phyloP scores from a whole-genome alignment of 2,113 vertebrate genomes.

The Rhizomys pruinosus region DNA sequence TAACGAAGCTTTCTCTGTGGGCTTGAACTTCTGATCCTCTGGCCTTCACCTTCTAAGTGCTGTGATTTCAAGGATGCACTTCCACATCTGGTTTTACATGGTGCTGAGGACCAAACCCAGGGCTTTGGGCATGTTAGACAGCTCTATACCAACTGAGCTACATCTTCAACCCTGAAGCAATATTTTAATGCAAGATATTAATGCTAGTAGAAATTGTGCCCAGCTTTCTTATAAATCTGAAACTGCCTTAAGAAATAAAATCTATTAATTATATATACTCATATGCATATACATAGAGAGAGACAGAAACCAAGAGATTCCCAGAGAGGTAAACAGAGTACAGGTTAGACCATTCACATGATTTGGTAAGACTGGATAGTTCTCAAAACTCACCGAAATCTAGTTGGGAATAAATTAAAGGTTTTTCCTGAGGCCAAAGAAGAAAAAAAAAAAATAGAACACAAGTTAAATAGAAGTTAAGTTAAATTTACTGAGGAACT shows the following conservation, averaged over 20 bases:
- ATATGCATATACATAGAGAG: not conserved
- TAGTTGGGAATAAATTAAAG: constrained; percentile 6
- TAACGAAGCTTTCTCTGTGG: too few relatives aligned
- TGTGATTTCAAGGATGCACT: not conserved
- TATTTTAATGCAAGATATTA: not conserved
- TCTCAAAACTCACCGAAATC: constrained; percentile 2
- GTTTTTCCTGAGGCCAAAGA: constrained; percentile 12
- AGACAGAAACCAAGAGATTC: not conserved
- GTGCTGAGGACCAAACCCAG: not conserved
- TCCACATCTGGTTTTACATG: not conserved
- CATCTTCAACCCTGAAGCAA: not conserved
- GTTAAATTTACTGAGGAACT: not conserved
- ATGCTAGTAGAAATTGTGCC: not conserved
- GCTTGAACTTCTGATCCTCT: not conserved
- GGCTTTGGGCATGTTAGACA: not conserved
- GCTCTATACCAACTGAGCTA: not conserved
- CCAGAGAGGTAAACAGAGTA: not conserved
- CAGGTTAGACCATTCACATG: not conserved
- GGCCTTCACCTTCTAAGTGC: not conserved
- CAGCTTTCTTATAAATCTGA: constrained; percentile 16
- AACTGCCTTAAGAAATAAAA: not conserved
- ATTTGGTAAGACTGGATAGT: not conserved
- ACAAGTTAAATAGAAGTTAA: too few relatives aligned
- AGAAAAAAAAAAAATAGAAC: too few relatives aligned
- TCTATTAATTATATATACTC: too few relatives aligned